Evolutionary conservation across 2,888 invertebrate genomes (phyloP).

Genomic region (Ormyrus thymus): DNA sequence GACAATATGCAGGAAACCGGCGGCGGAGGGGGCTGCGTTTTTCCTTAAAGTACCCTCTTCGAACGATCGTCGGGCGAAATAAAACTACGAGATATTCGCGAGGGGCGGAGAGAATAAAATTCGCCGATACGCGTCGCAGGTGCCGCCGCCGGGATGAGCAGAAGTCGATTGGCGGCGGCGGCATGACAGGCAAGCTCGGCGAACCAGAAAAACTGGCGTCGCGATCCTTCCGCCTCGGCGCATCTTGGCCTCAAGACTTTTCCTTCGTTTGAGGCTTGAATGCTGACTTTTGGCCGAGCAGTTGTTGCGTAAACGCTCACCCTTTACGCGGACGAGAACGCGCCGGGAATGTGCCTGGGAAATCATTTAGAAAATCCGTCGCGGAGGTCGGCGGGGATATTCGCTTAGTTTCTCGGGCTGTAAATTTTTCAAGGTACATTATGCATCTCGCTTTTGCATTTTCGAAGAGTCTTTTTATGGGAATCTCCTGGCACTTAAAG

Average conservation of each 20-base stretch:
- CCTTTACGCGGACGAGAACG: too few species aligned
- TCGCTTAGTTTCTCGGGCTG: too few species aligned
- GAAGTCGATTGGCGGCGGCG: slow-evolving; percentile 54
- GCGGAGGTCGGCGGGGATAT: too few species aligned
- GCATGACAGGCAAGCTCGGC: slow-evolving; percentile 55
- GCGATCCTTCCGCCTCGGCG: slow-evolving; percentile 60
- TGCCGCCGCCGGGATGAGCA: slow-evolving; percentile 37
- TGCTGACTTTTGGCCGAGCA: neutral
- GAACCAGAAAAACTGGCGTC: slow-evolving; percentile 66
- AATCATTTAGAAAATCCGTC: too few species aligned
- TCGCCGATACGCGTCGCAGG: slow-evolving; percentile 54
- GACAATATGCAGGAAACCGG: too few species aligned
- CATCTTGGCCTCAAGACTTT: slow-evolving; percentile 51
- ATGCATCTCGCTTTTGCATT: too few species aligned
- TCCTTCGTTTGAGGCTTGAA: slow-evolving; percentile 35
- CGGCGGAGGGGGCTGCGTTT: slow-evolving; percentile 24
- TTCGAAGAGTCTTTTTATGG: too few species aligned
- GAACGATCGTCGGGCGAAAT: slow-evolving; percentile 51
- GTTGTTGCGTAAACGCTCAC: too few species aligned
- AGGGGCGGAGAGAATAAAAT: slow-evolving; percentile 44
- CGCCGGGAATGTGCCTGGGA: too few species aligned
- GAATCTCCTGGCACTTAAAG: too few species aligned
- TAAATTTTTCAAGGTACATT: too few species aligned
- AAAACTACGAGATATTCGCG: slow-evolving; percentile 48
- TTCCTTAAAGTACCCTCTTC: slow-evolving; percentile 42